Base-by-base conservation (phyloP, 2,888 invertebrate genomes). In the Alloscopus bannaensis region DNA sequence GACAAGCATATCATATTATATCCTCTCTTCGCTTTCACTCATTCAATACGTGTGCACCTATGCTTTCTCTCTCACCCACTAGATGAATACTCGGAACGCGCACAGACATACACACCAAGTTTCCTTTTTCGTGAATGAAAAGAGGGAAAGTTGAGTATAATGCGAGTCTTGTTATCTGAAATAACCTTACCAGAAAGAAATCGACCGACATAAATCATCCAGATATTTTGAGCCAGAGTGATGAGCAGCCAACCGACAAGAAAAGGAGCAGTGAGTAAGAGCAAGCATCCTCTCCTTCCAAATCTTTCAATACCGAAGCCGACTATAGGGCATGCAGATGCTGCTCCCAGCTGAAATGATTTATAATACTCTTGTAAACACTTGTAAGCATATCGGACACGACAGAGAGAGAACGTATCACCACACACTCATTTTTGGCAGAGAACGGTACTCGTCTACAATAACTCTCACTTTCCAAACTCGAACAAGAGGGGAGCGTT, bases 141-240 rank as follows among this genome's bases (percentile, higher is more conserved):
- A 18, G 45, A n/a, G 40, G 31, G 31, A 68, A 60, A 60, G 66
- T 40, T 60, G 60, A 68, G 36, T 60, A 59, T 50, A 52, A 59
- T 62, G 47, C 2, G 20, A 47, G 47, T 18, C 65, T 65, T 26
- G 47, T 29, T 65, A 65, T 65, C 29, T 62, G 52, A 75, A 76
- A 60, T 68, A 71, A 68, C 40, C 71, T 62, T 62, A 83, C 83
- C 83, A 29, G 83, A 79, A 65, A 83, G 71, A 62, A 83, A 83
- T 77, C 92, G 88, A 0, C 90, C 91, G 0, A 89, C 86, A 36
- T 91, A 87, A 2, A 92, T 88, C 50, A 90, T 87, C 0, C 84
- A 85, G n/a, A 83, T 55, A 65, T 85, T 76, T 64, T 81, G 75
- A 40, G 86, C 83, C 57, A 85, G 85, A 26, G 86, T 81, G 50